These are phyloP conservation scores for Bubo blakistoni DNA, from an alignment of 2,113 vertebrate genomes.

Conservation along the genomic window DNA sequence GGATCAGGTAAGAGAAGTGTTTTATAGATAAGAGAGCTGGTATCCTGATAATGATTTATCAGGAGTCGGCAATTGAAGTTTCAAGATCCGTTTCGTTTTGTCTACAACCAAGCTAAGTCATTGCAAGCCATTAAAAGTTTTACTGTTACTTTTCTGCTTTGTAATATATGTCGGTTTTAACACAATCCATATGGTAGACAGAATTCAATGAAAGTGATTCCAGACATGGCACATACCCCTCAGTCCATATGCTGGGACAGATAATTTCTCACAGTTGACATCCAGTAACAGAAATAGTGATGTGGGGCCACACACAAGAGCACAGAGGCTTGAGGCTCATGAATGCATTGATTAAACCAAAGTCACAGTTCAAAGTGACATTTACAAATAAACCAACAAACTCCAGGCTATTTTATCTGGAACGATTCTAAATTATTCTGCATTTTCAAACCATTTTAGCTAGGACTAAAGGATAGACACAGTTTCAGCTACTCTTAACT, in stretches of 20 bases:
- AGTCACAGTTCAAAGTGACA: not conserved
- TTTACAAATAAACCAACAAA: not conserved
- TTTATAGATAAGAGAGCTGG: not conserved
- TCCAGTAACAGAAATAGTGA: not conserved
- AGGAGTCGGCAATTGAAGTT: not conserved
- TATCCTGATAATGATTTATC: not conserved
- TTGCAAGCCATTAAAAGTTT: not conserved
- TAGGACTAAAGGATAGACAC: not conserved
- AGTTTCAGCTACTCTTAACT: not conserved
- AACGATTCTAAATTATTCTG: not conserved
- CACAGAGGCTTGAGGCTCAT: not conserved
- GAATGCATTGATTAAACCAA: not conserved
- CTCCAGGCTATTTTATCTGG: not conserved
- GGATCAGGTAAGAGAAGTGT: not conserved
- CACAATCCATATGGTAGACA: not conserved
- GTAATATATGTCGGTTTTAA: not conserved
- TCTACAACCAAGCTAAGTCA: not conserved
- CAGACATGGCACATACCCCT: not conserved
- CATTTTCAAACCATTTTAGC: not conserved
- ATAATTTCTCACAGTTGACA: not conserved
- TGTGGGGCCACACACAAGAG: fast-evolving
- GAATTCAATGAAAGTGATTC: not conserved
- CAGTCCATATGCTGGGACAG: not conserved
- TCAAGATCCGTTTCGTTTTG: not conserved
- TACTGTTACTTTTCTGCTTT: not conserved